Evolutionary conservation across 2,888 invertebrate species (phyloP).

Genomic region (Clivina fossor): DNA sequence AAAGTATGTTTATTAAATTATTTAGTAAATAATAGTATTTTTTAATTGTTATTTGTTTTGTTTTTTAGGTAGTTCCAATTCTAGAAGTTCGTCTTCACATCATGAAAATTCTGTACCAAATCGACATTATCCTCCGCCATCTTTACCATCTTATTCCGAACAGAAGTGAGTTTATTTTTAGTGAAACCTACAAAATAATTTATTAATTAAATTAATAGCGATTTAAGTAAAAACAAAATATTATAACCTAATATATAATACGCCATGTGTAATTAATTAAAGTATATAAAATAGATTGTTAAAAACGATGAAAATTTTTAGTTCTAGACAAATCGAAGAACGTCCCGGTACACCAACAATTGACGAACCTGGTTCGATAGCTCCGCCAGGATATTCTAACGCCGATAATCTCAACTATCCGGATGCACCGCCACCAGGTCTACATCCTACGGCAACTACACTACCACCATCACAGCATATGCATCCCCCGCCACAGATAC

Average conservation of each 20-base stretch:
- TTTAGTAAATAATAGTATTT: neutral
- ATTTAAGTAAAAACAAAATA: no score
- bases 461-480: conserved; percentile 45
- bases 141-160: conserved; percentile 11
- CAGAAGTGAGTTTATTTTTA: conserved; percentile 14
- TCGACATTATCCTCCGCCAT: conserved; percentile 13
- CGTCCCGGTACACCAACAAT: conserved; percentile 73
- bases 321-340: conserved; percentile 55
- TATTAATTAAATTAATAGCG: no score
- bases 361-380: conserved; percentile 58
- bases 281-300: neutral
- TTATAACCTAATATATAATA: no score
- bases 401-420: conserved; percentile 39
- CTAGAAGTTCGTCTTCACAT: neutral
- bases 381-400: conserved; percentile 29
- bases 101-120: conserved; percentile 10
- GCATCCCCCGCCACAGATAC: conserved; percentile 43
- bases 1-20: conserved; percentile 11
- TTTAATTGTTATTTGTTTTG: neutral
- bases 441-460: conserved; percentile 31
- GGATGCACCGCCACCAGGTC: conserved; percentile 42
- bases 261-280: no score
- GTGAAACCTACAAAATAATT: neutral
- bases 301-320: conserved; percentile 7
- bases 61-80: conserved; percentile 8